Conservation (phyloP, 2,888 invertebrate genomes). For the Xestia rhomboidea region DNA sequence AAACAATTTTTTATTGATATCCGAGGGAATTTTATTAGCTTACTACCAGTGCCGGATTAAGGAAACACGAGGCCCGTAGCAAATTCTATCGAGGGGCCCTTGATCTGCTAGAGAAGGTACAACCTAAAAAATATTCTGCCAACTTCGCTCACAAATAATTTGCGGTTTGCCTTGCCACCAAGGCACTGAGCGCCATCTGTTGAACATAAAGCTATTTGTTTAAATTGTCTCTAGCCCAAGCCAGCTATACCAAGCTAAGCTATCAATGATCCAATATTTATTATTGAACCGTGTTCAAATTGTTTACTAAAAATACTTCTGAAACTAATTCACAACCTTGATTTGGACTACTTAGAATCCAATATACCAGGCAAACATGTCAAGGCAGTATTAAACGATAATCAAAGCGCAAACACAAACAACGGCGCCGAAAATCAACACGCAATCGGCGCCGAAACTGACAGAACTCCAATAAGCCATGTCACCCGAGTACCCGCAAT, state of each 20-base stretch:
- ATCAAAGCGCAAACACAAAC: constrained; percentile 47
- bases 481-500: constrained; percentile 63
- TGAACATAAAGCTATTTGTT: not conserved
- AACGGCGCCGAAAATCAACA: constrained; percentile 52
- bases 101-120: too few relatives aligned
- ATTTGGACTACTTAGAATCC: constrained; percentile 45
- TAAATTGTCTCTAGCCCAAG: not conserved
- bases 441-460: constrained; percentile 44
- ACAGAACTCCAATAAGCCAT: constrained; percentile 58
- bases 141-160: too few relatives aligned
- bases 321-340: constrained; percentile 29
- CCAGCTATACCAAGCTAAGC: not conserved
- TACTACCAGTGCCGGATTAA: too few relatives aligned
- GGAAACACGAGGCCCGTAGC: too few relatives aligned
- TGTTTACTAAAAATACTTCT: not conserved
- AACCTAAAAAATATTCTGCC: too few relatives aligned
- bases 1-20: too few relatives aligned
- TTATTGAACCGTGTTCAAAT: not conserved
- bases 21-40: too few relatives aligned
- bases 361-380: constrained; percentile 60
- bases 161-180: not conserved
- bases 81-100: too few relatives aligned
- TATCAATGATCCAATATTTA: not conserved
- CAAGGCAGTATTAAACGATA: constrained; percentile 40
- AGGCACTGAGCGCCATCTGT: not conserved